Evolutionary conservation across 2,888 invertebrate genomes (phyloP), one percentile per base, ranked within the genome.

Genomic region (Aricia artaxerxes): DNA sequence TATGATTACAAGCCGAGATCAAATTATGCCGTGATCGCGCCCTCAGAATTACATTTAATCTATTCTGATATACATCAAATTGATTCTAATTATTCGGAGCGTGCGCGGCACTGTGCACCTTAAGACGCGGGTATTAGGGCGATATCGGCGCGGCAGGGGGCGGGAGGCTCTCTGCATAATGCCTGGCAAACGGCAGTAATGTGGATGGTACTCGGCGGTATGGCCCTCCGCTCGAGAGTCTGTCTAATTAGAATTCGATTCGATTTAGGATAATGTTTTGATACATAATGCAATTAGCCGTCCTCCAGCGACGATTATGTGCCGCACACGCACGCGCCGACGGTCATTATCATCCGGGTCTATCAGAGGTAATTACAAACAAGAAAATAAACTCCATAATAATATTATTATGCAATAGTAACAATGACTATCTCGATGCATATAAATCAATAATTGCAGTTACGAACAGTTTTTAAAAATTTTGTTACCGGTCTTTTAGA

Each of bases 41-140:
- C 76, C 76, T 35, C 53, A 57, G 57, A 76, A 38, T 35, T 57
- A 35, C 76, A 16, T 57, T 57, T 35, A 76, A 57, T 76, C 2
- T 76, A 57, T 76, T 76, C 57, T 57, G 76, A 76, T 76, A 76
- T 76, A 76, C 76, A 76, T 57, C 76, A 76, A 76, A 76, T 76
- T 76, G 76, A 76, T 76, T 76, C 76, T 76, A 76, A 76, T 76
- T 76, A 57, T 53, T 76, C 6, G 3, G 35, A 16, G 13, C 31
- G 1, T 5, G 13, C 13, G 35, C n/a, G 53, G 4, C 1, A 57
- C 6, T 53, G 49, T 76, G 76, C 35, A 57, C 53, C 76, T 57
- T 76, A 7, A 16, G 24, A 13, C 49, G 76, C 13, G 11, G 76
- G 13, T 13, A 16, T 38, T 11, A 16, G 57, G 16, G 31, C 24